A percentile compares a stretch with the other conserved stretches of the same genome.
These are phyloP conservation scores for Azemiops feae DNA, from an alignment of 2,113 vertebrate genomes.

Conservation along the genomic window DNA sequence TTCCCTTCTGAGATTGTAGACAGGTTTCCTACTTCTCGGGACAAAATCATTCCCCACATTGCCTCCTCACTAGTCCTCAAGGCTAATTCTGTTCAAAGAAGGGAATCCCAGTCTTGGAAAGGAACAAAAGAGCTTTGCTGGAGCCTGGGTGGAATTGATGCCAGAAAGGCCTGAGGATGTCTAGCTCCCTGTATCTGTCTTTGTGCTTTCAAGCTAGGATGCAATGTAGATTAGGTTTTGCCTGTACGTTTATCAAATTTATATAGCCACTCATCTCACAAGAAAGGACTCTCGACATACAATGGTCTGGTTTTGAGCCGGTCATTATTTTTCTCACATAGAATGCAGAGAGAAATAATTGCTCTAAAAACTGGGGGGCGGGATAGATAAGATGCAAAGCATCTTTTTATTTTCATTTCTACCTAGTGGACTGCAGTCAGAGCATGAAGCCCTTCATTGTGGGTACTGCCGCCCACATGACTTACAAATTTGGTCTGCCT, in stretches of 20 bases:
- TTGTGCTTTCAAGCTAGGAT: not conserved
- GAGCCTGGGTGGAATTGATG: not conserved
- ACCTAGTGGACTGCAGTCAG: not conserved
- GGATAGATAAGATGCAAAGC: not conserved
- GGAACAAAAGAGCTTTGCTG: not conserved
- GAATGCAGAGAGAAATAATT: not conserved
- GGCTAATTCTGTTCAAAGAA: not conserved
- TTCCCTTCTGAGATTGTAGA: not conserved
- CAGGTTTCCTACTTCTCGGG: not conserved
- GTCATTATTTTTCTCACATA: not conserved
- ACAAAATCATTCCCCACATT: not conserved
- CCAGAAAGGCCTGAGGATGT: not conserved
- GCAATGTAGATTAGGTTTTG: not conserved
- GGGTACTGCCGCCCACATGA: not conserved
- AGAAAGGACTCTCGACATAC: not conserved
- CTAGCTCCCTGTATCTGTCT: not conserved
- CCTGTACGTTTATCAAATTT: not conserved
- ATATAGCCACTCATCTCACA: not conserved
- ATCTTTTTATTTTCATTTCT: not conserved
- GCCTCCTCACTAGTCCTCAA: not conserved
- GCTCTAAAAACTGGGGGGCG: not conserved
- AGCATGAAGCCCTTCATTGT: not conserved
- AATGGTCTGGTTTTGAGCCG: not conserved
- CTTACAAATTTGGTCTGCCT: not conserved
- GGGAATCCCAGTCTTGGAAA: not conserved